These are phyloP conservation scores for Decapterus maruadsi DNA, from an alignment of 2,797 vertebrate genomes.

Conservation along the genomic window DNA sequence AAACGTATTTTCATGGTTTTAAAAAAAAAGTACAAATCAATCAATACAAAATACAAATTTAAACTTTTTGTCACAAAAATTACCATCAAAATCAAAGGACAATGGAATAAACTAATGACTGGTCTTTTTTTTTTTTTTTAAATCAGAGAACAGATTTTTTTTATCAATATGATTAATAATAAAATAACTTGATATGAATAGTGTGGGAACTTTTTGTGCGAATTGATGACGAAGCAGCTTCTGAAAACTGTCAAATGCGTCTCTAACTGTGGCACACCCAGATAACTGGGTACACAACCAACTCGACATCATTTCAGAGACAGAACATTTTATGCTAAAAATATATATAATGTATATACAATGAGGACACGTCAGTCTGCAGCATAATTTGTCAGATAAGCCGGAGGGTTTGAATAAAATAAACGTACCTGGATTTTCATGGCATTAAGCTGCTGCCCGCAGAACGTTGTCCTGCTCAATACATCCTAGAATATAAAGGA, in stretches of 20 bases:
- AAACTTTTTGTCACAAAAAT: not conserved
- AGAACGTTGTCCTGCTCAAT: not conserved
- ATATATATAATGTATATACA: not conserved
- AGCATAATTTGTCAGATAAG: not conserved
- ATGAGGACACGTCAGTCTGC: not conserved
- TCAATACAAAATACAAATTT: no score
- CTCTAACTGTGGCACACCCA: slow-evolving; percentile 5
- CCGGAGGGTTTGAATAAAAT: not conserved
- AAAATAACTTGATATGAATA: not conserved
- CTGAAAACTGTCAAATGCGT: not conserved
- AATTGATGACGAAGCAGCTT: not conserved
- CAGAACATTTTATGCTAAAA: not conserved
- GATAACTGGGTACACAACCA: not conserved
- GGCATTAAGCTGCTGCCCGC: not conserved
- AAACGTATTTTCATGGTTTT: not conserved
- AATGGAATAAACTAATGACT: not conserved
- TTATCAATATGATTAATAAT: not conserved
- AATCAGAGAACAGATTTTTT: not conserved
- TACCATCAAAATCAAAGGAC: not conserved
- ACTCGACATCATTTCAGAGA: not conserved
- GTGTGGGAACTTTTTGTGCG: not conserved
- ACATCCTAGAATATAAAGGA: slow-evolving; percentile 13
- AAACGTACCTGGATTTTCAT: slow-evolving; percentile 32
- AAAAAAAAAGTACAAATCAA: no score
- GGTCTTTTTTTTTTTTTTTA: not conserved